These are phyloP conservation scores for Pseudorhiza aurosa DNA, from an alignment of 30 jellyfish, hydroid and myxozoan species.

Conservation along the genomic window DNA sequence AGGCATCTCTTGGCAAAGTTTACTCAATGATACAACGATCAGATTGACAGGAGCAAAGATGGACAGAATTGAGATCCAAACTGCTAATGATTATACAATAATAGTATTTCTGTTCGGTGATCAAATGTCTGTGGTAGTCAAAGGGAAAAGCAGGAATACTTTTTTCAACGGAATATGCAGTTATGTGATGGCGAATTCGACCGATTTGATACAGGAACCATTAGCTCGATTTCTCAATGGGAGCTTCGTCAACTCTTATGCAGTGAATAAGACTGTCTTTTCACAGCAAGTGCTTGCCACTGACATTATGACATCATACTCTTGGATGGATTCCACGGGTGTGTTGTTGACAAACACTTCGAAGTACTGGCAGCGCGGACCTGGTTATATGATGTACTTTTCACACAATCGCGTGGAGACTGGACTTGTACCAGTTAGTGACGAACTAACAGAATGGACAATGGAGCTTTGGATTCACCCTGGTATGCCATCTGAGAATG, in stretches of 20 bases:
- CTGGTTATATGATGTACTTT: constrained; percentile 63
- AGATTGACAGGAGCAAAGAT: constrained; percentile 27
- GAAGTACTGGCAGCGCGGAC: constrained; percentile 29
- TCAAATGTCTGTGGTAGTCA: constrained; percentile 13
- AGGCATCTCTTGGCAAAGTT: constrained; percentile 7
- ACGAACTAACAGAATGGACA: constrained; percentile 51
- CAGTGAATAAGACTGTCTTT: not conserved
- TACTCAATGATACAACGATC: constrained; percentile 48
- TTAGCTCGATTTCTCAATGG: constrained; percentile 35
- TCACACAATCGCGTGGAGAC: constrained; percentile 37
- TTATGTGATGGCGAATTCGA: not conserved
- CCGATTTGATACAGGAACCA: not conserved
- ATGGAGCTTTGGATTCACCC: constrained; percentile 59
- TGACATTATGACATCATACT: constrained; percentile 1
- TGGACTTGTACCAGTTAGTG: not conserved
- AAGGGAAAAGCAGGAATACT: not conserved
- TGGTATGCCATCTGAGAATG: constrained; percentile 2
- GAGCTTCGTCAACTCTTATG: not conserved
- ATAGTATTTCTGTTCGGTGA: constrained; percentile 18
- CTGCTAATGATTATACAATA: constrained; percentile 4
- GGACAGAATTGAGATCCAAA: constrained; percentile 36
- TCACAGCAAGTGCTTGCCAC: constrained; percentile 18
- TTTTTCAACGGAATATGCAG: constrained; percentile 24
- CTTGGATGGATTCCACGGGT: constrained; percentile 29
- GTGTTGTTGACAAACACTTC: constrained; percentile 36